A percentile compares a stretch with the other conserved stretches of the same genome.
These are phyloP conservation scores for Mycalesis mineus DNA, from an alignment of 2,888 invertebrate genomes.

Conservation along the genomic window DNA sequence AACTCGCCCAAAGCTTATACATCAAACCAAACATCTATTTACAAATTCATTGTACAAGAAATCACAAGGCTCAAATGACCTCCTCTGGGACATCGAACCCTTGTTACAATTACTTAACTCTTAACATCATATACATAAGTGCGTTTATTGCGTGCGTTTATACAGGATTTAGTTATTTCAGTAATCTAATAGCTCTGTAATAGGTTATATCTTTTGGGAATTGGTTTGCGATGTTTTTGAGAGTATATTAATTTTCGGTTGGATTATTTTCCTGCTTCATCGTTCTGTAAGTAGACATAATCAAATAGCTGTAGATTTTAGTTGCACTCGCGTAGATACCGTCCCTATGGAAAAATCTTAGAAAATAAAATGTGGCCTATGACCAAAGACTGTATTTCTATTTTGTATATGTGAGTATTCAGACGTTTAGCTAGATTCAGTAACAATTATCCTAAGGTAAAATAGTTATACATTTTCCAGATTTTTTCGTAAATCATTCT, in stretches of 20 bases:
- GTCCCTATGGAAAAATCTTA: too few species aligned
- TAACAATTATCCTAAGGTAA: too few species aligned
- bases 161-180: background rate
- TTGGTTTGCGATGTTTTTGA: constrained; percentile 16
- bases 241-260: constrained; percentile 20
- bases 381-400: too few species aligned
- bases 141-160: background rate
- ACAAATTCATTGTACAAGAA: constrained; percentile 20
- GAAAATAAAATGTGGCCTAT: too few species aligned
- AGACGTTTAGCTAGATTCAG: too few species aligned
- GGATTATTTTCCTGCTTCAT: too few species aligned
- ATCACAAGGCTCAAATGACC: constrained; percentile 25
- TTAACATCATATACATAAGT: background rate
- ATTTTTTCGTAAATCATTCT: too few species aligned
- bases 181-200: constrained; percentile 10
- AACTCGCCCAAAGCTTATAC: constrained; percentile 1
- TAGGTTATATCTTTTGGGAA: constrained; percentile 18
- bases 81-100: constrained; percentile 11
- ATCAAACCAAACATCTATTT: constrained; percentile 5
- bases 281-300: too few species aligned
- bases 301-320: too few species aligned
- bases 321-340: too few species aligned
- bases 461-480: too few species aligned
- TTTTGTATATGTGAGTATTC: too few species aligned
- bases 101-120: background rate